Evolutionary conservation across 2,888 invertebrate species (phyloP), one percentile per base, ranked within the genome.

Genomic region (Tipula lateralis): DNA sequence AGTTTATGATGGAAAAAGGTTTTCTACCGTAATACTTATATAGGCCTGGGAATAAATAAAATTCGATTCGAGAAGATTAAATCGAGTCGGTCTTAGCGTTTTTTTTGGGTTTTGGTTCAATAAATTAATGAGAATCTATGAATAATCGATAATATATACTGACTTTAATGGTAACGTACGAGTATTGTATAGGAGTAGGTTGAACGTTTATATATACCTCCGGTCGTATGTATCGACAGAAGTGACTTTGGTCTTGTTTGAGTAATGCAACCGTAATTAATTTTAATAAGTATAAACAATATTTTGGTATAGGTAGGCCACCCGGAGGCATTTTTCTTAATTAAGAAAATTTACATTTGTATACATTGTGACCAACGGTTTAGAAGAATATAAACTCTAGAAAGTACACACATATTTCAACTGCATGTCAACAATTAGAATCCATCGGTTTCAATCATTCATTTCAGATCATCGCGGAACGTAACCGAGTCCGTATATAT

Each of bases 11-110:
- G n/a, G 2, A 19, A 66, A 66, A 66, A 66, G 24, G 24, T 66
- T 66, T 24, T 66, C 24, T 66, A 66, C 66, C 12, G 66, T 16
- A 5, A 7, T 66, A 24, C 66, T 7, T 24, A 9, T 1, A 7
- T 66, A 66, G 66, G 66, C 66, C 66, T 66, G 66, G 66, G 66
- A 66, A 66, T 66, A 66, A 24, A 66, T 24, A 66, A 24, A 66
- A 24, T 66, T 66, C 12, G 66, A 66, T 24, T 1, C 24, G 24
- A 24, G 66, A 66, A 7, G 66, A 66, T 66, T 66, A 66, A 66
- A 66, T 66, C 66, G 24, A 19, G 19, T 66, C 24, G 66, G 12
- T 24, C 24, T 44, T n/a, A 44, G n/a, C 32, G 32, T 32, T 36
- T 36, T 7, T 66, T 19, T 66, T 66, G 24, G 66, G 66, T 66